These are phyloP conservation scores for Cygnus olor DNA, from an alignment of 2,797 vertebrate species.

Conservation along the genomic window DNA sequence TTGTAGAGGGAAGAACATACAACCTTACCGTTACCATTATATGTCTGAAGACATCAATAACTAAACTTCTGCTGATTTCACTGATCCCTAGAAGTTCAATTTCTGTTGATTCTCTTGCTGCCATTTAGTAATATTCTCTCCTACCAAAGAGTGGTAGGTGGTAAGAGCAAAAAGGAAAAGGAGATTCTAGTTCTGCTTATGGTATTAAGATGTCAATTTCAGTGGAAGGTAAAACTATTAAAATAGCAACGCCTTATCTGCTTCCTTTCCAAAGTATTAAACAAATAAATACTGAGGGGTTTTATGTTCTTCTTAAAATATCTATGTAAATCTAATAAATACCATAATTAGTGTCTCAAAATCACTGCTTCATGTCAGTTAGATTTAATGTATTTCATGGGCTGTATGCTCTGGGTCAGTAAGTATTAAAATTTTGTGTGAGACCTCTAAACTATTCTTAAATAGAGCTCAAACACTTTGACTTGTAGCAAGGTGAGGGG, in stretches of 20 bases:
- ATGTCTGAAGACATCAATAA: neutral
- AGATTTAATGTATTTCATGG: neutral
- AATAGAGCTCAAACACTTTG: neutral
- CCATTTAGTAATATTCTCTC: neutral
- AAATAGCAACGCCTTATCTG: neutral
- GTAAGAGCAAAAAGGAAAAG: neutral
- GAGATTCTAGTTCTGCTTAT: neutral
- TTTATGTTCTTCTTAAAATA: neutral
- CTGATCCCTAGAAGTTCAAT: neutral
- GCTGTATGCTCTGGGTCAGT: neutral
- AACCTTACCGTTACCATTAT: neutral
- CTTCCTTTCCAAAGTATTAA: neutral
- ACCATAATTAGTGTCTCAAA: neutral
- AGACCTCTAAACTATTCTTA: neutral
- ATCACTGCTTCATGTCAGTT: neutral
- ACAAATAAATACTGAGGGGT: neutral
- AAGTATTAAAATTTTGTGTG: neutral
- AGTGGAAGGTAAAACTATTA: neutral
- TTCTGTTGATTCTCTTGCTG: neutral
- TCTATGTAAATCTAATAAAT: neutral
- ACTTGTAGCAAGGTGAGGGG: too few species aligned
- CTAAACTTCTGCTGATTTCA: neutral
- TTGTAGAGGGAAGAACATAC: neutral
- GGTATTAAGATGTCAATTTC: neutral
- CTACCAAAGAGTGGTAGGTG: neutral